Evolutionary conservation across 2,888 invertebrate genomes (phyloP).

Genomic region (Nomada fucata): DNA sequence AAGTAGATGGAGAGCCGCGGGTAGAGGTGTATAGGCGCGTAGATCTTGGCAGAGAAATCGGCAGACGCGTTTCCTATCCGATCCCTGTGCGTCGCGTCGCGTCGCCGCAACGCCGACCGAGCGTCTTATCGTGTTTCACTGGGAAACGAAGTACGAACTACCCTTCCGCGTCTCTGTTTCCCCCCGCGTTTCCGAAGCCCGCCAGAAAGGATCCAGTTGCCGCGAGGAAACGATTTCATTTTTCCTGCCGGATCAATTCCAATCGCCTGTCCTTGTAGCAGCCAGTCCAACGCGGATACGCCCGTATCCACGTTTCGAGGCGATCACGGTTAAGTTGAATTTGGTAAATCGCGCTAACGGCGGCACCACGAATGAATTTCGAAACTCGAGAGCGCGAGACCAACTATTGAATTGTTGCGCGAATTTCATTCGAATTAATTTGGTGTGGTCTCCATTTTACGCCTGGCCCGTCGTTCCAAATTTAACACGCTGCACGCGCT

Average conservation of each 20-base stretch:
- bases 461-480: conserved; percentile 12
- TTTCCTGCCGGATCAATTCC: conserved; percentile 58
- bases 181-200: conserved; percentile 17
- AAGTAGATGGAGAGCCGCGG: conserved; percentile 23
- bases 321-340: conserved; percentile 15
- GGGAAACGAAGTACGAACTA: conserved; percentile 46
- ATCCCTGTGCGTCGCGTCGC: conserved; percentile 37
- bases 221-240: conserved; percentile 67
- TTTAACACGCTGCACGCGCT: neutral
- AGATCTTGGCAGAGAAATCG: conserved; percentile 54
- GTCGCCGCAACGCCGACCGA: conserved; percentile 36
- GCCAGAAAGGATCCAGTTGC: conserved; percentile 63
- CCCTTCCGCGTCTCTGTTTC: conserved; percentile 34
- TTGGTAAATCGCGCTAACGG: conserved; percentile 44
- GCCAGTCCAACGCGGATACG: conserved; percentile 34
- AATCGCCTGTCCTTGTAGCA: conserved; percentile 50
- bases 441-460: conserved; percentile 17
- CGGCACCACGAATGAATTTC: conserved; percentile 29
- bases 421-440: conserved; percentile 44
- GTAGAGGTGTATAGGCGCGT: neutral
- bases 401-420: conserved; percentile 30
- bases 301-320: conserved; percentile 15
- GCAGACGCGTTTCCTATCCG: conserved; percentile 41
- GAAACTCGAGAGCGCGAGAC: conserved; percentile 13
- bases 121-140: conserved; percentile 59